phyloP scores from a whole-genome alignment of 2,113 vertebrate genomes.

The Raja brachyura region DNA sequence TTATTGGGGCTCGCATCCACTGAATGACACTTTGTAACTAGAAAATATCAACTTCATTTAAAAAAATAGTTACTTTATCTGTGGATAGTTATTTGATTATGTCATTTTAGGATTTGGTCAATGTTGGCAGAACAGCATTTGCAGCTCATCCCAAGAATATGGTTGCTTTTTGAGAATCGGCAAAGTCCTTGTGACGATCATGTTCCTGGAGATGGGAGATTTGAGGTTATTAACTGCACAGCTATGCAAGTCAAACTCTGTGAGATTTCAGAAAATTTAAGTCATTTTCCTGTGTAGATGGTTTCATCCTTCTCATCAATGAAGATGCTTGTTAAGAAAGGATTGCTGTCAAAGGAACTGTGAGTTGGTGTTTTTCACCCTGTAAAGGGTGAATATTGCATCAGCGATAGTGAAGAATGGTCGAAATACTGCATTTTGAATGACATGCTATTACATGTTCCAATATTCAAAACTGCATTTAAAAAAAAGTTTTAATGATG shows the following conservation, averaged over 20 bases:
- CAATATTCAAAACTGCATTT: not conserved
- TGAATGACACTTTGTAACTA: not conserved
- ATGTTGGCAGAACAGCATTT: not conserved
- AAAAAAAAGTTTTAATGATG: not conserved
- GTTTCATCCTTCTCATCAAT: not conserved
- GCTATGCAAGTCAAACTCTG: not conserved
- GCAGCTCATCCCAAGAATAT: not conserved
- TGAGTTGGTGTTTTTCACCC: not conserved
- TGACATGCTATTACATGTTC: not conserved
- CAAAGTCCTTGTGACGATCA: not conserved
- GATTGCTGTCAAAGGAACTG: not conserved
- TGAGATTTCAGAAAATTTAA: not conserved
- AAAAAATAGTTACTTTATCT: not conserved
- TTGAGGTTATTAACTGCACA: not conserved
- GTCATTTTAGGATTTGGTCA: not conserved
- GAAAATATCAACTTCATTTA: not conserved
- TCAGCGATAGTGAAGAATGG: not conserved
- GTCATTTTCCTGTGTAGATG: not conserved
- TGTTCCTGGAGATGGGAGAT: not conserved
- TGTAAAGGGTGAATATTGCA: not conserved
- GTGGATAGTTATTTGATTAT: not conserved
- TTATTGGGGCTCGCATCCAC: not conserved
- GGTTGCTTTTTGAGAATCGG: not conserved
- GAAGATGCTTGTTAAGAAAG: not conserved
- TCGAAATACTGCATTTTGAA: not conserved